Evolutionary conservation across 2,797 vertebrate species (phyloP).

Genomic region (Psittacula echo): DNA sequence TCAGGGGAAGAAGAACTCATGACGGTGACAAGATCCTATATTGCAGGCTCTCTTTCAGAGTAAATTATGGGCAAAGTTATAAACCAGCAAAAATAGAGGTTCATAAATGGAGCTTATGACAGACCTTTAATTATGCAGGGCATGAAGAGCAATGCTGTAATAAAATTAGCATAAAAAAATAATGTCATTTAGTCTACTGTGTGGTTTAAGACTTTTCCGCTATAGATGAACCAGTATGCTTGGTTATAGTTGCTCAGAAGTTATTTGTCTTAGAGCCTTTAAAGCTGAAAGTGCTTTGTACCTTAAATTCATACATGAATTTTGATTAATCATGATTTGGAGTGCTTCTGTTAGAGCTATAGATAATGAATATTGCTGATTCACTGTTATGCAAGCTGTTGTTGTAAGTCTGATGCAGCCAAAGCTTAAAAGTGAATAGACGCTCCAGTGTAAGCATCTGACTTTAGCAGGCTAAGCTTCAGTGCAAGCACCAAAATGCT

Average conservation of each 20-base stretch:
- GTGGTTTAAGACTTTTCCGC: not conserved
- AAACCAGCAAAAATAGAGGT: slow-evolving; percentile 19
- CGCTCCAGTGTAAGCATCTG: not conserved
- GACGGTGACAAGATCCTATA: not conserved
- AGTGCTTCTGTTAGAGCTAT: not conserved
- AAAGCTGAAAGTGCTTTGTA: not conserved
- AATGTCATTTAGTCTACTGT: not conserved
- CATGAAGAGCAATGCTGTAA: slow-evolving; percentile 22
- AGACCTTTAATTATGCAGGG: slow-evolving; percentile 48
- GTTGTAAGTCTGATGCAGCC: not conserved
- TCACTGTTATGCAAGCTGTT: not conserved
- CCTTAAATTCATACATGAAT: not conserved
- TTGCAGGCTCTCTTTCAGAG: not conserved
- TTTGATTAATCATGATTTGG: not conserved
- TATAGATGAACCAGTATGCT: not conserved
- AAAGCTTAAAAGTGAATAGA: not conserved
- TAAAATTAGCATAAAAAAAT: slow-evolving; percentile 5
- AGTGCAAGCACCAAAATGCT: not conserved
- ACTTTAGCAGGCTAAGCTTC: not conserved
- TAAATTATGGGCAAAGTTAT: slow-evolving; percentile 26
- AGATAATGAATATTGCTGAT: not conserved
- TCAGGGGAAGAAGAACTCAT: not conserved
- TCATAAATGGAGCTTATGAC: slow-evolving; percentile 20
- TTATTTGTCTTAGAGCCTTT: not conserved
- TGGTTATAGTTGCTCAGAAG: not conserved